A percentile compares a stretch with the other conserved stretches of the same genome.
Conservation (phyloP, 1,140 invertebrate genomes). For the Meloidogyne hapla region DNA sequence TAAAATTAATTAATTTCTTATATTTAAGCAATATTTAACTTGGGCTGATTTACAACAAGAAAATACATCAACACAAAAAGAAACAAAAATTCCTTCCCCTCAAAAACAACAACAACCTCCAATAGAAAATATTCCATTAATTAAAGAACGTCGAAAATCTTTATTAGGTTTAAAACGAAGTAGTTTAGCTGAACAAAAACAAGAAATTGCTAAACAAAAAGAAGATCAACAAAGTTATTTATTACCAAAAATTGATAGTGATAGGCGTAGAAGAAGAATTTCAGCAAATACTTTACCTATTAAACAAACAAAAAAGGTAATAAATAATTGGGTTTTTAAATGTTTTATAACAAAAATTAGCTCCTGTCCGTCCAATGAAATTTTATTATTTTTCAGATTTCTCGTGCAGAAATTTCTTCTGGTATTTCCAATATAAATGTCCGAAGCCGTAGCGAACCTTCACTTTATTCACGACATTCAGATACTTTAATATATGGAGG, state of each 20-base stretch:
- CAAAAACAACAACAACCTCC: conserved; percentile 20
- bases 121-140: conserved; percentile 1
- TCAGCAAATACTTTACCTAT: conserved; percentile 13
- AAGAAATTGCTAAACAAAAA: neutral
- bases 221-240: neutral
- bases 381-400: conserved; percentile 14
- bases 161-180: conserved; percentile 11
- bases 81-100: neutral
- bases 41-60: conserved; percentile 59
- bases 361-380: too few relatives aligned
- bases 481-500: neutral
- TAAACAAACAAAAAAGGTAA: conserved; percentile 4
- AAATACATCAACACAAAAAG: neutral
- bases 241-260: neutral
- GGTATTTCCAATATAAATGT: neutral
- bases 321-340: too few relatives aligned
- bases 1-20: too few relatives aligned
- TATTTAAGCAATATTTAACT: conserved; percentile 45
- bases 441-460: conserved; percentile 4
- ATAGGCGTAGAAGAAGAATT: neutral
- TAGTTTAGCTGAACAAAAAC: conserved; percentile 5
- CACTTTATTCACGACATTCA: neutral
- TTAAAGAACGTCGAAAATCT: conserved; percentile 4
- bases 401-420: conserved; percentile 3
- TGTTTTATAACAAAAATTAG: too few relatives aligned